phyloP scores from a whole-genome alignment of 53 echinoderm and acorn worm genomes.

The Hippasteria phrygiana region DNA sequence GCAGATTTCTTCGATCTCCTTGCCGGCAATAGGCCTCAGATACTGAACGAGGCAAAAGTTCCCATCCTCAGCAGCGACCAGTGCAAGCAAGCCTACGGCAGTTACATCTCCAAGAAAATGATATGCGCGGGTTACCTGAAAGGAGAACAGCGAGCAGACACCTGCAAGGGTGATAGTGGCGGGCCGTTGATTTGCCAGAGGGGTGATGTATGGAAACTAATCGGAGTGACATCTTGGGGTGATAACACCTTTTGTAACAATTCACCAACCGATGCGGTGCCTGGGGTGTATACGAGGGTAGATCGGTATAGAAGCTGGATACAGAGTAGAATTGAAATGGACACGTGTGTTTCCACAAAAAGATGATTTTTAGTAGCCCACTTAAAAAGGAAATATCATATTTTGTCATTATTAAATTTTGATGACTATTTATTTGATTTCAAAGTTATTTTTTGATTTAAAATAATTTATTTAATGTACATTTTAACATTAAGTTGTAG shows the following conservation, averaged over 20 bases:
- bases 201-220: slow-evolving; percentile 74
- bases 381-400: neutral
- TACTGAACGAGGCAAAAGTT: slow-evolving; percentile 80
- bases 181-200: slow-evolving; percentile 89
- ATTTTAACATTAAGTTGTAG: too few species aligned
- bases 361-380: neutral
- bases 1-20: slow-evolving; percentile 70
- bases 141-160: slow-evolving; percentile 70
- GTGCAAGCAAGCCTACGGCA: slow-evolving; percentile 78
- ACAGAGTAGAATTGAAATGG: slow-evolving; percentile 58
- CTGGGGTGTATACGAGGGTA: slow-evolving; percentile 90
- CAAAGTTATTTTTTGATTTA: too few species aligned
- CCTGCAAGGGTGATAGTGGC: slow-evolving; percentile 95
- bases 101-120: slow-evolving; percentile 76
- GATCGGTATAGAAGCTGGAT: slow-evolving; percentile 85
- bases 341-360: neutral
- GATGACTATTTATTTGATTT: too few species aligned
- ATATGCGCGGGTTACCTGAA: slow-evolving; percentile 81
- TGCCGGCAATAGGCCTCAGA: slow-evolving; percentile 60
- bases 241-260: slow-evolving; percentile 79
- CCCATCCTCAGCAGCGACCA: slow-evolving; percentile 74
- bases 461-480: too few species aligned
- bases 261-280: slow-evolving; percentile 65
- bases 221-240: slow-evolving; percentile 97
- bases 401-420: neutral